Conservation (phyloP, 2,888 invertebrate genomes). For the Netelia inedita region DNA sequence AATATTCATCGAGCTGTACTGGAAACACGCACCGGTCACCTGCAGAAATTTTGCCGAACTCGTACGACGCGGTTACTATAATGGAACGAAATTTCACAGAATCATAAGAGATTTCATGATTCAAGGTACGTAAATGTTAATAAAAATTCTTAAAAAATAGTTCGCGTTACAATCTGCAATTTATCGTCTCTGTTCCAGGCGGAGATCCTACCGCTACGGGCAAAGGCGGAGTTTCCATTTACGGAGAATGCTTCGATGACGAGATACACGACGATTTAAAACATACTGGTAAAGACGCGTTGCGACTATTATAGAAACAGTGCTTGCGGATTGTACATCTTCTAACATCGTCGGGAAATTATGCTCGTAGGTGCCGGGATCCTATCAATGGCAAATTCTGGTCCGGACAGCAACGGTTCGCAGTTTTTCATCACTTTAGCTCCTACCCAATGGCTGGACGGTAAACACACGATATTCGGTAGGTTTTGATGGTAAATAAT, state of each 20-base stretch:
- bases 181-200: conserved; percentile 81
- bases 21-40: conserved; percentile 99
- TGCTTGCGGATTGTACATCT: neutral
- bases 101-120: conserved; percentile 98
- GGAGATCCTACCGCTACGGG: conserved; percentile 99
- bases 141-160: neutral
- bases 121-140: conserved; percentile 87
- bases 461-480: conserved; percentile 99
- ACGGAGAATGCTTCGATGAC: conserved; percentile 97
- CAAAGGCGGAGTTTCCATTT: conserved; percentile 98
- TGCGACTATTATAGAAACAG: neutral
- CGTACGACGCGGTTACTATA: conserved; percentile 96
- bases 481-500: conserved; percentile 53
- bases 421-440: conserved; percentile 99
- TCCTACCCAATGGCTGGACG: conserved; percentile 99
- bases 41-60: conserved; percentile 99
- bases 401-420: conserved; percentile 98
- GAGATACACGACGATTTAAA: conserved; percentile 97
- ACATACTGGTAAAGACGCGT: conserved; percentile 91
- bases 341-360: neutral
- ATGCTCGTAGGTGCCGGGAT: conserved; percentile 88
- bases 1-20: conserved; percentile 96
- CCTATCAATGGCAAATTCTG: conserved; percentile 99
- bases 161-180: too few relatives aligned
- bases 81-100: conserved; percentile 97